phyloP scores from a whole-genome alignment of 2,888 invertebrate species.

The Belgica antarctica region DNA sequence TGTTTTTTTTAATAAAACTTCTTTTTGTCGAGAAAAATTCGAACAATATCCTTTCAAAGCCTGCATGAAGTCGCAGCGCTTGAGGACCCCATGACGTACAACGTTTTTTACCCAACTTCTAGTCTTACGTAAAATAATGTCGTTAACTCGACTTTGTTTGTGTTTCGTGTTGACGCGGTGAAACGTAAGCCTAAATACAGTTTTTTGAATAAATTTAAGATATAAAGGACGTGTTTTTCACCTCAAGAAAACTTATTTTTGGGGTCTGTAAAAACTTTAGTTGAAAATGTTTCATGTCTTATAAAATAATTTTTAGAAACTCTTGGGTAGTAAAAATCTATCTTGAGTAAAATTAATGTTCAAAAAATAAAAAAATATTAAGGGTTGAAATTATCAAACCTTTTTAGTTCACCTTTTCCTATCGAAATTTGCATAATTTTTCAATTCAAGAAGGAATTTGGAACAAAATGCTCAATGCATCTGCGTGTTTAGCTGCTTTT shows the following conservation, averaged over 20 bases:
- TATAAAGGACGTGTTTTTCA: no score
- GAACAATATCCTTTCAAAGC: not conserved
- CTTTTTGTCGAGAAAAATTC: not conserved
- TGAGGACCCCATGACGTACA: not conserved
- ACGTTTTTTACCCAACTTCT: no score
- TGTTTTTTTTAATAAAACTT: not conserved
- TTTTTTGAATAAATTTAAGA: conserved; percentile 8
- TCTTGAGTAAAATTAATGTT: no score
- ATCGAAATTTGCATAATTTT: conserved; percentile 39
- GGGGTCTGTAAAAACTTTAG: no score
- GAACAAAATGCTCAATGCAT: conserved; percentile 19
- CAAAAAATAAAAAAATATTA: not conserved
- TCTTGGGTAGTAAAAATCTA: not conserved
- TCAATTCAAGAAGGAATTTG: not conserved
- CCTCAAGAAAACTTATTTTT: no score
- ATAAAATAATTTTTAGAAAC: no score
- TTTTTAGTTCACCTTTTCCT: not conserved
- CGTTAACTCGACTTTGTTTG: no score
- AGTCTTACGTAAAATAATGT: no score
- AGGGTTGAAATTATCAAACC: no score
- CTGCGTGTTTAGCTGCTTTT: conserved; percentile 26
- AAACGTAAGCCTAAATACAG: not conserved
- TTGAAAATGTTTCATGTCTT: no score
- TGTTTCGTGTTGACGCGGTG: not conserved
- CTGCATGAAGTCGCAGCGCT: not conserved